Conservation (phyloP, 2,888 invertebrate genomes). For the Chaitophorus viminalis region DNA sequence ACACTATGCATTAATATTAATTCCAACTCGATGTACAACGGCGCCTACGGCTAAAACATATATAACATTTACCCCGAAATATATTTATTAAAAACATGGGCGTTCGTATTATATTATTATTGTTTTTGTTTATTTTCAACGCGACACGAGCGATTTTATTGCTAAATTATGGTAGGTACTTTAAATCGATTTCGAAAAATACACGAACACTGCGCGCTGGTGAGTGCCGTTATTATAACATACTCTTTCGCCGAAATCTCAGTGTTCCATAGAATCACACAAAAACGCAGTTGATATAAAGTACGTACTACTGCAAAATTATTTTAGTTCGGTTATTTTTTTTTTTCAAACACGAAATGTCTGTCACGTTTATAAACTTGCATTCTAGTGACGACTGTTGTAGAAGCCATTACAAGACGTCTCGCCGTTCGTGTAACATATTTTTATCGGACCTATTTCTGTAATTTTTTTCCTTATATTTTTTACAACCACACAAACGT, state of each 20-base stretch:
- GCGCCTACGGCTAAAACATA: too few species aligned
- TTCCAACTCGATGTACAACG: too few species aligned
- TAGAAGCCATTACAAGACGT: background rate
- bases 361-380: background rate
- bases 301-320: background rate
- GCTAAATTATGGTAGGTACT: background rate
- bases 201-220: background rate
- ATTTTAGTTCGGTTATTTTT: background rate
- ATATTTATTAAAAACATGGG: background rate
- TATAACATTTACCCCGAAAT: too few species aligned
- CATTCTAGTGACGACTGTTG: background rate
- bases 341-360: background rate
- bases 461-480: background rate
- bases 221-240: background rate
- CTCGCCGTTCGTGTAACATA: background rate
- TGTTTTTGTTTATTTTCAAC: background rate
- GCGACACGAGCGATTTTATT: background rate
- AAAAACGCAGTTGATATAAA: background rate
- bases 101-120: background rate
- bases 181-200: background rate
- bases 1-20: too few species aligned
- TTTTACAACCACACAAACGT: background rate
- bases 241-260: background rate
- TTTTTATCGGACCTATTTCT: background rate
- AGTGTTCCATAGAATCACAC: background rate